Evolutionary conservation across 2,888 invertebrate species (phyloP), one percentile per base, ranked within the genome.

Genomic region (Latrodectus elegans): DNA sequence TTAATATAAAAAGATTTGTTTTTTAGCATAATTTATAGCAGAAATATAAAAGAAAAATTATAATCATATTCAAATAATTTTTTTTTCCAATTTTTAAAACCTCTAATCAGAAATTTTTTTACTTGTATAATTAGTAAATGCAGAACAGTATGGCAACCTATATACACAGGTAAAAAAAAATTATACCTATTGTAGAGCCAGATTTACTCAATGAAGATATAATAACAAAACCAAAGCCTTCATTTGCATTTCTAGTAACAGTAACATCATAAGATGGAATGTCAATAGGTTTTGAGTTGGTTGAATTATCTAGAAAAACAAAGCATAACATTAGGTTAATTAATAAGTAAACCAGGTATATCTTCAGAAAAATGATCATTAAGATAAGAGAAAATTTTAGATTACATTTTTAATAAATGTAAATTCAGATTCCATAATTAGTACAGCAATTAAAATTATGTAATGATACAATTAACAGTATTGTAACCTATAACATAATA

Each of bases 191-290:
- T 49, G 97, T 97, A 0, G 96, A 96, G 52, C 96, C 96, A 89
- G 95, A 95, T 92, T 96, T 79, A 71, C 82, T 84, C 14, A 81
- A 72, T 38, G 89, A 97, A 0, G 99, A 98, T 91, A 99, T 99
- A 90, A 99, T 98, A 74, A 99, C 99, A 93, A 99, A 99, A 15
- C 99, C 99, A 92, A 99, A 99, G 8, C 99, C 99, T 93, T 99
- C 99, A 90, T 95, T 96, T 91, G 98, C 98, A 92, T 95, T 95
- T 78, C 98, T 94, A 88, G 95, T 95, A 0, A 99, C 96, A 1
- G 96, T 96, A 11, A 99, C 97, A 92, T 99, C 97, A 91, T 97
- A 97, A 0, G 98, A 65, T 38, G 55, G 15, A 60, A n/a, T 11
- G 17, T 84, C 80, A 60, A n/a, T 49, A 52, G 76, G 70, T 65